Conservation (phyloP, 2,113 vertebrate genomes). For the Myrmecobius fasciatus region DNA sequence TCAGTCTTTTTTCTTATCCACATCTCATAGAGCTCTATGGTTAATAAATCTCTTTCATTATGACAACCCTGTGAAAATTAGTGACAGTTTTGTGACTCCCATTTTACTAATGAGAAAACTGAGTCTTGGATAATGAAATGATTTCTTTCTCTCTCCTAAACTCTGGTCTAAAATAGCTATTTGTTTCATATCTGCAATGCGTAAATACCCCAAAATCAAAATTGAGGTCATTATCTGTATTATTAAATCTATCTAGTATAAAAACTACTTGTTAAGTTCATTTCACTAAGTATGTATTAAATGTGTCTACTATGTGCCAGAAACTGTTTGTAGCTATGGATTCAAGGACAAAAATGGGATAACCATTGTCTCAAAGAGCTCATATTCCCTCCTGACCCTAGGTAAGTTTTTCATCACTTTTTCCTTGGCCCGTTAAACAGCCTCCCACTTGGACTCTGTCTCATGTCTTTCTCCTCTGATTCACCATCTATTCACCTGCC, state of each 20-base stretch:
- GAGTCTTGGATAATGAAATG: background rate
- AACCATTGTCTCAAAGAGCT: background rate
- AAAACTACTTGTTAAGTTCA: background rate
- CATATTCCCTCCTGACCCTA: background rate
- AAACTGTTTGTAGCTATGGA: background rate
- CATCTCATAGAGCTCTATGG: background rate
- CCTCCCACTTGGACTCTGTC: background rate
- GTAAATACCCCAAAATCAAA: background rate
- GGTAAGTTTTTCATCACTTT: background rate
- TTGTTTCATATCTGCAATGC: background rate
- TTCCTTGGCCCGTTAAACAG: background rate
- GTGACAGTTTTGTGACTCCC: background rate
- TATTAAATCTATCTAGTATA: background rate
- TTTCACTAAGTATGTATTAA: background rate
- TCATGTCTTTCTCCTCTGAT: background rate
- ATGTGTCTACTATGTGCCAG: background rate
- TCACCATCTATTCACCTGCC: background rate
- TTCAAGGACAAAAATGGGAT: background rate
- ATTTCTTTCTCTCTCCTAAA: background rate
- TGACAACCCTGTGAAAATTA: background rate
- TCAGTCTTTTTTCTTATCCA: background rate
- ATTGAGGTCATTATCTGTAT: background rate
- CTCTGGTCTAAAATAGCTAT: background rate
- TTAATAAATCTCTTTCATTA: background rate
- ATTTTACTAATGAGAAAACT: background rate